Evolutionary conservation across 2,113 vertebrate genomes (phyloP).

Genomic region (Pseudolaguvia tuberculata): DNA sequence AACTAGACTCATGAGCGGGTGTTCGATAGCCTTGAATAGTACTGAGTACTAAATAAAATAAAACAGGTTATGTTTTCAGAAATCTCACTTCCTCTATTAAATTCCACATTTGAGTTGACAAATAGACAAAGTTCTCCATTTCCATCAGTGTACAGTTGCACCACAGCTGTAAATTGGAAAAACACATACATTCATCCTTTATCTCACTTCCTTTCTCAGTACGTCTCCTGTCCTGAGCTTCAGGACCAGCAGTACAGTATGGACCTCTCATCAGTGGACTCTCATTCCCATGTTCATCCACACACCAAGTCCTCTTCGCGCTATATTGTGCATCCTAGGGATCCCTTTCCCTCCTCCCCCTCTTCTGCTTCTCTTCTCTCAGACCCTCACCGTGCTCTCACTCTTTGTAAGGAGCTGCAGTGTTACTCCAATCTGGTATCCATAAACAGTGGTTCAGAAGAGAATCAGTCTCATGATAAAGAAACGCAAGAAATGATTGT

Average conservation of each 20-base stretch:
- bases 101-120: not conserved
- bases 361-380: conserved; percentile 17
- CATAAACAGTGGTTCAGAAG: conserved; percentile 59
- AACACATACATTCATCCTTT: not conserved
- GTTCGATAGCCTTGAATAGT: too few species aligned
- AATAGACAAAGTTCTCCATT: conserved; percentile 12
- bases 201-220: conserved; percentile 60
- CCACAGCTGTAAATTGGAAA: not conserved
- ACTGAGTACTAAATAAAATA: not conserved
- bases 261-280: conserved; percentile 67
- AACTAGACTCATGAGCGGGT: not conserved
- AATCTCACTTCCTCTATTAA: not conserved
- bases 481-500: conserved; percentile 62
- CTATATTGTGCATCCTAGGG: conserved; percentile 71
- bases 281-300: conserved; percentile 81
- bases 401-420: conserved; percentile 82
- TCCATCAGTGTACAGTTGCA: not conserved
- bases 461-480: conserved; percentile 32
- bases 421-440: conserved; percentile 70
- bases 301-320: conserved; percentile 79
- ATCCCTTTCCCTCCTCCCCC: conserved; percentile 39
- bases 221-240: conserved; percentile 86
- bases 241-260: conserved; percentile 80
- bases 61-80: not conserved
- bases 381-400: conserved; percentile 72